These are phyloP conservation scores for Turritopsis rubra DNA, from an alignment of 30 jellyfish, hydroid and myxozoan genomes.

Conservation along the genomic window DNA sequence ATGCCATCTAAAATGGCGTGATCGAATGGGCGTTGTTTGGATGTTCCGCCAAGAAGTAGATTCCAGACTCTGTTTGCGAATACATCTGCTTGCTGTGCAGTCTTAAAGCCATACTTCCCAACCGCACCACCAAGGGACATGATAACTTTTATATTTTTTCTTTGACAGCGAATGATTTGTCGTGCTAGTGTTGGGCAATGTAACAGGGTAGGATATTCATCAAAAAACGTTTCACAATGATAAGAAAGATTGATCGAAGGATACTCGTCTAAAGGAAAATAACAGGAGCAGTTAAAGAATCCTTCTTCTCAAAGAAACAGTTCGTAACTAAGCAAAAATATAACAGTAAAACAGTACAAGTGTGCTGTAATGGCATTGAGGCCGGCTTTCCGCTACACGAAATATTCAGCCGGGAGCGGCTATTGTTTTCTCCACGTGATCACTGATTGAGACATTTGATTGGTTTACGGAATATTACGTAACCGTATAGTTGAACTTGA, in stretches of 20 bases:
- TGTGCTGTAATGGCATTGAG: too few relatives aligned
- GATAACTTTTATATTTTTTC: conserved; percentile 15
- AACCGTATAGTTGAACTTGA: too few relatives aligned
- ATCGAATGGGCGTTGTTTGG: background rate
- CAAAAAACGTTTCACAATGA: conserved; percentile 15
- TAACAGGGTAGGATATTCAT: conserved; percentile 18
- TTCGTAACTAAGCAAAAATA: too few relatives aligned
- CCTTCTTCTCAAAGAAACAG: too few relatives aligned
- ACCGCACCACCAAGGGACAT: conserved; percentile 37
- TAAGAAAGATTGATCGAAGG: conserved; percentile 15
- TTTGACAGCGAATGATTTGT: conserved; percentile 6
- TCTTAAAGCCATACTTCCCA: conserved; percentile 20
- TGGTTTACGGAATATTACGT: too few relatives aligned
- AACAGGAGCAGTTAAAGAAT: background rate
- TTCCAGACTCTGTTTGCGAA: conserved; percentile 31
- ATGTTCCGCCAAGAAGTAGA: conserved; percentile 29
- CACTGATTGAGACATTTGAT: too few relatives aligned
- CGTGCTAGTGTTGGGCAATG: conserved; percentile 4
- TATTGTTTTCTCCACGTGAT: too few relatives aligned
- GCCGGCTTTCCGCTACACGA: too few relatives aligned
- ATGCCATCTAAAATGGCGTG: conserved; percentile 29
- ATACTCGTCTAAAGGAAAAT: background rate
- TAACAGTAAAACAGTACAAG: too few relatives aligned
- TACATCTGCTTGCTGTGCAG: background rate
- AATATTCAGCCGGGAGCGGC: too few relatives aligned